Evolutionary conservation across 2,888 invertebrate species (phyloP), one percentile per base, ranked within the genome.

Genomic region (Phrixothrix hirtus): DNA sequence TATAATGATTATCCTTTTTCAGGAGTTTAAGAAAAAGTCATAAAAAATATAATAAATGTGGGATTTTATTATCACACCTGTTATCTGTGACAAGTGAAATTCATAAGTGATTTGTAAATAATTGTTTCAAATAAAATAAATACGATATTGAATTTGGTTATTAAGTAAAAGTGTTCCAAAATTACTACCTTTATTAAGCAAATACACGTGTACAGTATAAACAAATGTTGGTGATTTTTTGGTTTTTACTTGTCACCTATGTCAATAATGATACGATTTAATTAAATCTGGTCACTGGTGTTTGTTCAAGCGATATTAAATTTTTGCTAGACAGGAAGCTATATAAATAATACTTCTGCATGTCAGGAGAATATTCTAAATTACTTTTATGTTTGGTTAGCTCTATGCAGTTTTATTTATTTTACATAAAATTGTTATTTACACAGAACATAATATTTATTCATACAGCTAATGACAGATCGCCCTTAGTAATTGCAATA

Each of bases 21-120:
- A 2, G 10, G 5, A 10, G 31, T 9, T 10, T 7, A 13, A 3
- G 12, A 46, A 29, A 50, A 39, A 39, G 35, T 36, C 32, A 35
- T 34, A 41, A 32, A 17, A 44, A 41, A 37, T 48, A 26, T 38
- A 42, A 25, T 42, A 35, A 25, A 31, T 38, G 13, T 39, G n/a
- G 25, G 25, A 31, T 30, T 49, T 35, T 37, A 55, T 38, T 55
- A 55, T 55, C 55, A 31, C 25, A 53, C 60, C 41, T 70, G 66
- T 73, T 72, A 73, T 73, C 73, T 67, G 16, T 62, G 64, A 66
- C 71, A 69, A 70, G 68, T 73, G 69, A 71, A 69, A 62, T 61
- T 68, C 66, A 73, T 62, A 66, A 75, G 75, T 75, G 75, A 75
- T 74, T 73, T 74, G 75, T 74, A 70, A 75, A 75, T 73, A 75